A percentile compares a stretch with the other conserved stretches of the same genome.
Evolutionary conservation across 2,113 vertebrate genomes (phyloP).

Genomic region (Columba janthina): DNA sequence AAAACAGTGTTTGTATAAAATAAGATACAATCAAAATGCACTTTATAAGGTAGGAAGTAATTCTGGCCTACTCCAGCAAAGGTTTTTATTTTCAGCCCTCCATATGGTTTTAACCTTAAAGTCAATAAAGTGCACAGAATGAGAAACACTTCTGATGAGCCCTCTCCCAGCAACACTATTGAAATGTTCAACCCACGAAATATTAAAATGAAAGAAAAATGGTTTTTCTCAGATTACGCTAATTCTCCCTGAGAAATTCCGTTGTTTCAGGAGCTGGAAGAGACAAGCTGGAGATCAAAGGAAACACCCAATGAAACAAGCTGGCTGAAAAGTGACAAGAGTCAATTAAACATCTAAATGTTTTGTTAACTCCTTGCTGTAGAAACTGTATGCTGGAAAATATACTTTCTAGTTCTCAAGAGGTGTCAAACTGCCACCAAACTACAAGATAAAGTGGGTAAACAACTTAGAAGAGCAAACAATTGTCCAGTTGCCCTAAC

Average conservation of each 20-base stretch:
- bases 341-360: neutral
- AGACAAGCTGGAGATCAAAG: neutral
- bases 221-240: neutral
- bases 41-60: neutral
- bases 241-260: neutral
- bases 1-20: neutral
- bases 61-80: neutral
- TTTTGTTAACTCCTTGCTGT: neutral
- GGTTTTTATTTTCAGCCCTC: neutral
- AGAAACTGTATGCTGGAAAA: neutral
- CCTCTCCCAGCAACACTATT: neutral
- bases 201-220: neutral
- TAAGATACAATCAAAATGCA: neutral
- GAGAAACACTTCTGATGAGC: neutral
- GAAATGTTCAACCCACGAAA: neutral
- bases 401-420: neutral
- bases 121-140: neutral
- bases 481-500: neutral
- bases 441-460: neutral
- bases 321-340: neutral
- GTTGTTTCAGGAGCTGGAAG: neutral
- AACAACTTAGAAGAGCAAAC: neutral
- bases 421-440: neutral
- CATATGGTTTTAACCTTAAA: neutral
- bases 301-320: neutral